Percentiles rank a stretch among this genome's conserved stretches.
Evolutionary conservation across 2,113 vertebrate species (phyloP).

Genomic region (Calidris pygmaea): DNA sequence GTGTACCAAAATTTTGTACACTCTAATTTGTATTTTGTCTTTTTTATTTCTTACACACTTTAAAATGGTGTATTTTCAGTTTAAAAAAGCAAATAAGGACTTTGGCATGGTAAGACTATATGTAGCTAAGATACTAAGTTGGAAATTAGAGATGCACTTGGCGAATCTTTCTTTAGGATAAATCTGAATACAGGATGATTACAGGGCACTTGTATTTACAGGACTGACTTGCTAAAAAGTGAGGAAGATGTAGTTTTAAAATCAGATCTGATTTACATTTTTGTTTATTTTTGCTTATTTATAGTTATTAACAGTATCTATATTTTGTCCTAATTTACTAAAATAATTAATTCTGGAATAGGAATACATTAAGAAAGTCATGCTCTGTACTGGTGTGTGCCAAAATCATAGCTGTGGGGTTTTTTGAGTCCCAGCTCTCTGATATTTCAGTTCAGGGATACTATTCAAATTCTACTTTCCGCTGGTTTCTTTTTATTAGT

Average conservation of each 20-base stretch:
- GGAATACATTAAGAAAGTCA: background rate
- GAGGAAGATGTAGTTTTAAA: background rate
- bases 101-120: background rate
- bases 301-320: background rate
- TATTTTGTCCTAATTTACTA: background rate
- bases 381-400: background rate
- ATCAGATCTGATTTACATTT: background rate
- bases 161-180: background rate
- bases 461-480: background rate
- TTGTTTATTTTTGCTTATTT: background rate
- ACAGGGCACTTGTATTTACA: background rate
- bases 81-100: background rate
- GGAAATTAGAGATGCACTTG: background rate
- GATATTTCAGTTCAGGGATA: background rate
- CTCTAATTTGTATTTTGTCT: background rate
- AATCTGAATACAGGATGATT: background rate
- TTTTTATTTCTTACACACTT: background rate
- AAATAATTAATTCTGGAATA: background rate
- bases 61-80: background rate
- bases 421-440: background rate
- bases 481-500: background rate
- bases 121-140: background rate
- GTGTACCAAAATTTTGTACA: background rate
- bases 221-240: background rate
- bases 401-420: background rate